Base-by-base conservation (phyloP, 2,888 invertebrate species). In the Caenorhabditis sp. region DNA sequence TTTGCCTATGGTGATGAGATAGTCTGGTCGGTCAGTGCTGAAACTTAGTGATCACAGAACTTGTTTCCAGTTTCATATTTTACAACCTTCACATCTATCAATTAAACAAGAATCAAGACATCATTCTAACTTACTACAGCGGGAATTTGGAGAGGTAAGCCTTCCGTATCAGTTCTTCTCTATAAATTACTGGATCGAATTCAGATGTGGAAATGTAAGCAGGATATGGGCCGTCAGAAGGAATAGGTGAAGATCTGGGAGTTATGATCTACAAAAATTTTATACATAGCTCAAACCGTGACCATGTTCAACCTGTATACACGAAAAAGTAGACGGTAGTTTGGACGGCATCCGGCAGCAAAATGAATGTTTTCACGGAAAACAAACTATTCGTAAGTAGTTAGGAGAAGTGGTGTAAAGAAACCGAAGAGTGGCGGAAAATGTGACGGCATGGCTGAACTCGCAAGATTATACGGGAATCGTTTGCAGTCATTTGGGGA, bases 121-220 rank as follows among this genome's bases (percentile, higher is more conserved):
- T 38, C 22, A 31, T 64, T 24, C 19, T 35, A 28, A 8, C 66
- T 63, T 63, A 84, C 84, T 75, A 51, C 35, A 84, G 49, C 8
- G 84, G 84, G 56, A 84, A 84, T n/a, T 69, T 80, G 22, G 80
- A 54, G 4, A 84, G 58, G 49, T 84, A 84, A 54, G 76, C 76
- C 19, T 81, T 80, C 7, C 84, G 54, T 63, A 84, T 73, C 26
- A 84, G 35, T 74, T 84, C 84, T 63, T 84, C 84, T 49, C 80
- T 63, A 56, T 84, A 84, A 16, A 84, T 24, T 47, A 77, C 84
- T 35, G 84, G 84, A 80, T 84, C 84, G 49, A 84, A 84, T 69
- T 84, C 84, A 44, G 76, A 80, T 2, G 80, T 73, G n/a, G 84
- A 84, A 5, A 84, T 70, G 38, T 72, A 80, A 14, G 80, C 28